These are phyloP conservation scores for Echiichthys vipera DNA, from an alignment of 2,797 vertebrate genomes.

Conservation along the genomic window DNA sequence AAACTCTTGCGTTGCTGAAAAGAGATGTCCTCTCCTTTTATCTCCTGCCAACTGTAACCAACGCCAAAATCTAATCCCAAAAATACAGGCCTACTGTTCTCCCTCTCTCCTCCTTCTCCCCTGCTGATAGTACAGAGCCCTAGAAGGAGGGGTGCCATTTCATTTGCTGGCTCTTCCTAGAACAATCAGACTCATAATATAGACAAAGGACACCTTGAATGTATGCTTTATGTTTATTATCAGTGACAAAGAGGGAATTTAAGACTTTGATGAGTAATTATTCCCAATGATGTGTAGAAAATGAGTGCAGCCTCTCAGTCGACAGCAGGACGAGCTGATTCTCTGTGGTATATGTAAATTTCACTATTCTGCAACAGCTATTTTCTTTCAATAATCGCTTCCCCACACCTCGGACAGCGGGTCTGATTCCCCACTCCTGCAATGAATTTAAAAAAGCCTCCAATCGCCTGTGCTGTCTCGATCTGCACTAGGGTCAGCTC, in stretches of 20 bases:
- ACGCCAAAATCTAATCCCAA: slow-evolving; percentile 57
- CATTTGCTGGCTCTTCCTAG: slow-evolving; percentile 24
- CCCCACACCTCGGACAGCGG: slow-evolving; percentile 49
- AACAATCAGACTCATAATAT: slow-evolving; percentile 28
- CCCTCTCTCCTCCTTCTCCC: slow-evolving; percentile 28
- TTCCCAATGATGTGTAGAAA: slow-evolving; percentile 25
- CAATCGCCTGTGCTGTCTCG: slow-evolving; percentile 65
- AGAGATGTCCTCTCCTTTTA: slow-evolving; percentile 45
- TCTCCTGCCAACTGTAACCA: slow-evolving; percentile 54
- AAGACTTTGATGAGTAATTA: slow-evolving; percentile 27
- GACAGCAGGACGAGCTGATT: slow-evolving; percentile 32
- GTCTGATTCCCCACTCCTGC: slow-evolving; percentile 53
- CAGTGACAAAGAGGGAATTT: slow-evolving; percentile 27
- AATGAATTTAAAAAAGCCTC: slow-evolving; percentile 76
- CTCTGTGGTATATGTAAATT: slow-evolving; percentile 49
- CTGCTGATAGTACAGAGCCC: slow-evolving; percentile 39
- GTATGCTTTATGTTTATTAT: slow-evolving; percentile 46
- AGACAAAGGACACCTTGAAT: slow-evolving; percentile 52
- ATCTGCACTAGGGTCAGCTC: slow-evolving; percentile 74
- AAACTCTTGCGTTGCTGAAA: slow-evolving; percentile 32
- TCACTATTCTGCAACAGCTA: slow-evolving; percentile 33
- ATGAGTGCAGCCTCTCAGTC: slow-evolving; percentile 30
- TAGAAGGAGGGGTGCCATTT: slow-evolving; percentile 36
- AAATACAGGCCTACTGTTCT: slow-evolving; percentile 49
- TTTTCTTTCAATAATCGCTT: slow-evolving; percentile 61